A percentile compares a stretch with the other conserved stretches of the same genome.
These are phyloP conservation scores for Diaphora mendica DNA, from an alignment of 2,888 invertebrate species.

Conservation along the genomic window DNA sequence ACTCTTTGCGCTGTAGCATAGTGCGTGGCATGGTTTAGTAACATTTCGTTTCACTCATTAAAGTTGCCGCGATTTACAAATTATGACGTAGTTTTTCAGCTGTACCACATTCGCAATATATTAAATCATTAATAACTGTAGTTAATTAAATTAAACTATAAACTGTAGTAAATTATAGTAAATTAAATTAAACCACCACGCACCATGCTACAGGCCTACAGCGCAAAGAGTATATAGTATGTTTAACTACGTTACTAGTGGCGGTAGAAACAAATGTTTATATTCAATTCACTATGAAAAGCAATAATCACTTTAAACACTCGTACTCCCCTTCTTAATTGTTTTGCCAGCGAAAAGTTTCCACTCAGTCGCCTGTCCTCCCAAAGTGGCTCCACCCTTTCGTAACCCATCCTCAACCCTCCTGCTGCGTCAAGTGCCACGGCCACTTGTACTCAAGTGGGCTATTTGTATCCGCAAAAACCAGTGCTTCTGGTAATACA, in stretches of 20 bases:
- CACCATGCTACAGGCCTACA: too few species aligned
- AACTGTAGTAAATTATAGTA: too few species aligned
- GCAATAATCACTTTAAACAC: conserved; percentile 14
- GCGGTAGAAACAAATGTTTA: not conserved
- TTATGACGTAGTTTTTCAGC: too few species aligned
- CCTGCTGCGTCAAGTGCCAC: conserved; percentile 44
- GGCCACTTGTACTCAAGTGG: conserved; percentile 51
- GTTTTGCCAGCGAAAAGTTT: conserved; percentile 30
- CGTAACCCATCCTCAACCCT: conserved; percentile 36
- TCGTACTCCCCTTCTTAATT: conserved; percentile 1
- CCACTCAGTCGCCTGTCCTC: conserved; percentile 35
- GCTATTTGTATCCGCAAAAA: conserved; percentile 44
- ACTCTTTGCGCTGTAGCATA: too few species aligned
- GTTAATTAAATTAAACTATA: too few species aligned
- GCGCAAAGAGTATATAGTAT: too few species aligned
- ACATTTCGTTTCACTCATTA: too few species aligned
- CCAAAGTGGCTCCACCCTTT: conserved; percentile 45
- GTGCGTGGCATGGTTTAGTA: too few species aligned
- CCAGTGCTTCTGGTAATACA: conserved; percentile 35
- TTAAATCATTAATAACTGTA: too few species aligned
- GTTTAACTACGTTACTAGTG: not conserved
- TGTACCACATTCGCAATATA: too few species aligned
- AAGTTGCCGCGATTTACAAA: too few species aligned
- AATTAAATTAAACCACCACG: too few species aligned
- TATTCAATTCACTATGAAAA: not conserved